Conservation (phyloP, 2,888 invertebrate species). For the Uloborus plumipes region DNA sequence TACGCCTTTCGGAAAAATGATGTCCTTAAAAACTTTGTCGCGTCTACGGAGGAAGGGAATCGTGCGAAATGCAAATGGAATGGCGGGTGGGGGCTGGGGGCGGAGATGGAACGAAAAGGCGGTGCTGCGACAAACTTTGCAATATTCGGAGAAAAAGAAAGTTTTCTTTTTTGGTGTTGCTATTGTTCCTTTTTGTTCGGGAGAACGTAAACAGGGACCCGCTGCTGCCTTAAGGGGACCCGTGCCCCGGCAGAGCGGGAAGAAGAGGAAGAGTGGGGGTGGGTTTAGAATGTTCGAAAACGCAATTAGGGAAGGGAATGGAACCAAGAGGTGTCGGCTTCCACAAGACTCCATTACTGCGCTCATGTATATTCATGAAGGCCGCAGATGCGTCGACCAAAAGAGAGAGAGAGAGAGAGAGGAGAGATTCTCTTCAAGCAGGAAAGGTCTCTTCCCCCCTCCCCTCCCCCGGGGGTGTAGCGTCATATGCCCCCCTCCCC, state of each 20-base stretch:
- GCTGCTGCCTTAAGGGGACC: no score
- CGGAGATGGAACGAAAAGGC: conserved; percentile 28
- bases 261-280: no score
- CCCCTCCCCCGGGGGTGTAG: conserved; percentile 31
- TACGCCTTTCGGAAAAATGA: conserved; percentile 21
- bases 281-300: conserved; percentile 31
- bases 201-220: background rate
- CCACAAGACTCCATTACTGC: conserved; percentile 53
- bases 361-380: conserved; percentile 59
- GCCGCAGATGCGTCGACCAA: conserved; percentile 29
- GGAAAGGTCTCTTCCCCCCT: background rate
- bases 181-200: background rate
- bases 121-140: conserved; percentile 25
- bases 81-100: background rate
- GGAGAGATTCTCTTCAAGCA: no score
- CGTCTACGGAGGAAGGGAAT: conserved; percentile 7
- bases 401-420: no score
- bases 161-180: conserved; percentile 2
- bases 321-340: conserved; percentile 36
- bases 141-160: conserved; percentile 12
- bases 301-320: conserved; percentile 32
- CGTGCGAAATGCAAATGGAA: conserved; percentile 41
- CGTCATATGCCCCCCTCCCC: conserved; percentile 18
- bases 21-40: conserved; percentile 53
- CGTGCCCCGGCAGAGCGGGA: no score